Percentiles rank a stretch among this genome's conserved stretches.
phyloP scores from a whole-genome alignment of 2,797 vertebrate genomes.

The Coranthus polyacanthus region DNA sequence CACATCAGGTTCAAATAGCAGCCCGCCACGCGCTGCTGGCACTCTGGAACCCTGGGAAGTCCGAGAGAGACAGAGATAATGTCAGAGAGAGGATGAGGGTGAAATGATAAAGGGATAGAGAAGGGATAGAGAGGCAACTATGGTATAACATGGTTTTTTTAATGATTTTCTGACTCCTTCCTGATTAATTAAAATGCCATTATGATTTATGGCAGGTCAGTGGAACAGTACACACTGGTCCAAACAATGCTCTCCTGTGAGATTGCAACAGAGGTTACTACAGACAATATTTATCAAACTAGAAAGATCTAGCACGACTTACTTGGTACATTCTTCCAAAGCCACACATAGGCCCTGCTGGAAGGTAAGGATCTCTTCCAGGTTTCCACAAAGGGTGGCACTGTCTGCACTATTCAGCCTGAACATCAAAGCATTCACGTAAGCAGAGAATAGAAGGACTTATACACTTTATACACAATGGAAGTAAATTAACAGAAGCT shows the following conservation, averaged over 20 bases:
- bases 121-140: not conserved
- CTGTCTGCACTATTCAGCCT: conserved; percentile 91
- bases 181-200: not conserved
- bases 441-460: not conserved
- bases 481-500: not conserved
- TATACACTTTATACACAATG: not conserved
- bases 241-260: not conserved
- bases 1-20: conserved; percentile 92
- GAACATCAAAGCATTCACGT: conserved; percentile 6
- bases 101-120: not conserved
- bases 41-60: conserved; percentile 88
- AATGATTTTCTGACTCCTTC: not conserved
- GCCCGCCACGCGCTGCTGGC: conserved; percentile 93
- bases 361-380: conserved; percentile 95
- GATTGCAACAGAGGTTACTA: not conserved
- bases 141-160: not conserved
- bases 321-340: conserved; percentile 97
- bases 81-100: not conserved
- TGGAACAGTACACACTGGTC: not conserved
- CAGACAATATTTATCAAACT: not conserved
- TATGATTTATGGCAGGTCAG: too few relatives aligned
- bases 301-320: conserved; percentile 68
- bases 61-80: conserved; percentile 14
- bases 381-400: conserved; percentile 90
- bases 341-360: conserved; percentile 93